Evolutionary conservation across 2,113 vertebrate species (phyloP), one percentile per base, ranked within the genome.

Genomic region (Bubo scandiacus): DNA sequence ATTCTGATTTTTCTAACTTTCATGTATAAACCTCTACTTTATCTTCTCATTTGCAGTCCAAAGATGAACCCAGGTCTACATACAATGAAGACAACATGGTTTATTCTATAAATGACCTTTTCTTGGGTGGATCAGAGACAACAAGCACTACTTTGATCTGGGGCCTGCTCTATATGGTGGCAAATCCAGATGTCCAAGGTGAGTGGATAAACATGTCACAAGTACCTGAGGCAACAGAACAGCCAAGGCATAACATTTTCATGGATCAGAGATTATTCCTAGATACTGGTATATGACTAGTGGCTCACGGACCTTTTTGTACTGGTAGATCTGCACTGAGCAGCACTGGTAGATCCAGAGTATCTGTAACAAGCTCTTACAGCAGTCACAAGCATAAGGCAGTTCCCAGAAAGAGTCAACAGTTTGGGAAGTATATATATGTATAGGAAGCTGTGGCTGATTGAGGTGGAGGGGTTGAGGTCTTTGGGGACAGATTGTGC

Each of bases 61-160:
- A 42, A 84, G 90, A 91, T 6, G 81, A 97, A 19, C 81, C 96
- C 10, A 71, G 78, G 20, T 96, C 97, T 20, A 97, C 96, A 6
- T 98, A 98, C 86, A 92, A 91, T 13, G 98, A 98, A 77, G 96
- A 98, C 15, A 98, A 98, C 80, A 92, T 98, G 97, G 36, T 97
- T 71, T 78, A 97, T 75, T 96, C 96, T 42, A 94, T 98, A 63
- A 92, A 92, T 2, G 98, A 98, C 75, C 97, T 98, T 65, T 98
- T 98, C 90, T 71, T 98, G 72, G 98, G 98, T 45, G 98, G 98
- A 74, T 98, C 97, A 2, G 98, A 98, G 81, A 98, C 98, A 34
- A 98, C 92, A 2, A 88, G 97, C 49, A 98, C 97, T 47, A 98
- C 98, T 36, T 94, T 98, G 84, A 84, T 61, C 91, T 98, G 98